Evolutionary conservation across 2,888 invertebrate genomes (phyloP), one percentile per base, ranked within the genome.

Genomic region (Synanthedon andrenaeformis): DNA sequence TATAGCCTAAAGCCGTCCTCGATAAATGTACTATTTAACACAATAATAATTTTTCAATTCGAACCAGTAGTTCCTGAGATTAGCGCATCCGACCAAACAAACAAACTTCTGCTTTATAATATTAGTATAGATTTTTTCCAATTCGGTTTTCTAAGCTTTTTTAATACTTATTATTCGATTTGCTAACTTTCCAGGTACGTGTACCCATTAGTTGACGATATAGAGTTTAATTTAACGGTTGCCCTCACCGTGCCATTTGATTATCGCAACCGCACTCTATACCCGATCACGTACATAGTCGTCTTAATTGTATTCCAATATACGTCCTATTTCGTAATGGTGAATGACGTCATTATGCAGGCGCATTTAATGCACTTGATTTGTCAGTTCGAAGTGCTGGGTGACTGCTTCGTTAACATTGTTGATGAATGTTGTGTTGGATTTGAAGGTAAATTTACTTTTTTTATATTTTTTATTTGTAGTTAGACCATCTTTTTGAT

Each of bases 351-450:
- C 23, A 56, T 60, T 48, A 56, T 60, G 58, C 59, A 59, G 53
- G 53, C 59, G 6, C 52, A 57, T 14, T 54, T 63, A 41, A 56
- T 62, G 49, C 60, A 61, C 35, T 51, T 62, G 13, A n/a, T 59
- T 4, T 63, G 63, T 49, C 63, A 63, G 53, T 62, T 55, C 51
- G 45, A 54, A 1, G 53, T 63, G 1, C 54, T 63, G 6, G 54
- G 56, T 13, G 56, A 61, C 17, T 59, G 63, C 50, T 62, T 62
- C 51, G 56, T 59, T 49, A 59, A 62, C 49, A 58, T 62, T 19
- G 14, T 59, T 5, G 42, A 14, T 0, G 61, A 61, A 14, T 58
- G 57, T 17, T 41, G 49, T 10, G 52, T 42, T 13, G 54, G 53
- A 11, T 55, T 45, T 55, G 23, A 53, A 54, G 56, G 56, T 54